phyloP scores from a whole-genome alignment of 2,888 invertebrate species.

The Ichneumoninae sp. region DNA sequence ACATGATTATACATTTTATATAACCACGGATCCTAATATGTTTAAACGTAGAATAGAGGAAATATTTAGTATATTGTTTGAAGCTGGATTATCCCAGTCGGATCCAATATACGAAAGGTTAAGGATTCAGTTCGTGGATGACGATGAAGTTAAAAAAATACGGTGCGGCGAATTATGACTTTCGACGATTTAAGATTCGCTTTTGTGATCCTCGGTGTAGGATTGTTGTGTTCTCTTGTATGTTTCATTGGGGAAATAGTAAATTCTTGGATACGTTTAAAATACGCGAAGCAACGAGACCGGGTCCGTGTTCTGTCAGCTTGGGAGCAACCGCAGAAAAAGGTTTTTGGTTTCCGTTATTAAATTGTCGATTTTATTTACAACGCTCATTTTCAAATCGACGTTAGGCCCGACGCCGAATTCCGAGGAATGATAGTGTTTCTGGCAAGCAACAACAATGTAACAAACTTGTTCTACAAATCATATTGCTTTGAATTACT shows the following conservation, averaged over 20 bases:
- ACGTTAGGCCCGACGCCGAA: too few relatives aligned
- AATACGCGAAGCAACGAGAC: too few relatives aligned
- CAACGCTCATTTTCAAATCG: too few relatives aligned
- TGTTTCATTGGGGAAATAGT: slow-evolving; percentile 10
- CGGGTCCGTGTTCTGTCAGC: too few relatives aligned
- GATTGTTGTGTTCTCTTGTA: neutral
- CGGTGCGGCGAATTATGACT: neutral
- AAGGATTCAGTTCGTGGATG: neutral
- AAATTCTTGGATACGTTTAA: neutral
- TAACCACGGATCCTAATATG: neutral
- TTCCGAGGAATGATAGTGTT: too few relatives aligned
- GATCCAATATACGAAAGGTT: neutral
- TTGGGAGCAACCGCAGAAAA: too few relatives aligned
- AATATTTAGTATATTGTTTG: neutral
- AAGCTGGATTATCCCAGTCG: neutral
- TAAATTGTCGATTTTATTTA: too few relatives aligned
- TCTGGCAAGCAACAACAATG: too few relatives aligned
- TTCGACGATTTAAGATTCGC: neutral
- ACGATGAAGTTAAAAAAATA: neutral
- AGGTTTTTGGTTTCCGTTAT: too few relatives aligned
- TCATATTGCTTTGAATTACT: too few relatives aligned
- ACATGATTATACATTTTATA: neutral
- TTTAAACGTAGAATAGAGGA: neutral
- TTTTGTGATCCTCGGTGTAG: slow-evolving; percentile 1
- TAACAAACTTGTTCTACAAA: too few relatives aligned